phyloP scores from a whole-genome alignment of 2,797 vertebrate species.

The Hemitrygon akajei region DNA sequence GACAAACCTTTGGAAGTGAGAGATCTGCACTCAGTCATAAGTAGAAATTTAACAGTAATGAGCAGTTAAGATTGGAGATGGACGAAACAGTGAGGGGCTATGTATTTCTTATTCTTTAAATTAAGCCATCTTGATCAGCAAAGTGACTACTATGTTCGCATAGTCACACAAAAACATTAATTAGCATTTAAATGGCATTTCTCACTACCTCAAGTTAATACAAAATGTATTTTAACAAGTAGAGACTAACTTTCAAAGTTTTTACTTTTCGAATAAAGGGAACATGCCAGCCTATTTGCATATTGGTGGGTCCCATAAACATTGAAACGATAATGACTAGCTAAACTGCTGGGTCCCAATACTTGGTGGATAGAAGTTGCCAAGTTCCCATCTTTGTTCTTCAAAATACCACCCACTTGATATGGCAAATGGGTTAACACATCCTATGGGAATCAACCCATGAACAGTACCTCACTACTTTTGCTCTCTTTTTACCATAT shows the following conservation, averaged over 20 bases:
- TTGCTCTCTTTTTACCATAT: no score
- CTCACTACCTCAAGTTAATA: neutral
- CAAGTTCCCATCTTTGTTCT: neutral
- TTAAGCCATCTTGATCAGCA: neutral
- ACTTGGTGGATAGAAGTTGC: neutral
- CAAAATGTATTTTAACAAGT: neutral
- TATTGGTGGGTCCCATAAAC: neutral
- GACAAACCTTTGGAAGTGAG: neutral
- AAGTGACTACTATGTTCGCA: neutral
- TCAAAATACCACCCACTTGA: neutral
- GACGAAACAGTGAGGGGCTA: neutral
- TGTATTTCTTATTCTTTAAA: neutral
- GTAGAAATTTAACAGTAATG: neutral
- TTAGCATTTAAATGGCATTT: neutral
- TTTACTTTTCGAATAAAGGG: neutral
- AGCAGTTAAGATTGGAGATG: neutral
- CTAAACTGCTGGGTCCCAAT: neutral
- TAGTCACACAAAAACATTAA: neutral
- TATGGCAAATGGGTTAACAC: neutral
- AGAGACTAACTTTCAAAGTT: neutral
- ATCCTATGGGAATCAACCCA: no score
- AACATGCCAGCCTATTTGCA: neutral
- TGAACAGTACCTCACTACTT: no score
- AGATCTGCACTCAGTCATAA: neutral
- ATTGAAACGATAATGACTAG: neutral